Percentiles rank a stretch among this genome's conserved stretches.
These are phyloP conservation scores for Coregonus sp. DNA, from an alignment of 2,797 vertebrate genomes.

Conservation along the genomic window DNA sequence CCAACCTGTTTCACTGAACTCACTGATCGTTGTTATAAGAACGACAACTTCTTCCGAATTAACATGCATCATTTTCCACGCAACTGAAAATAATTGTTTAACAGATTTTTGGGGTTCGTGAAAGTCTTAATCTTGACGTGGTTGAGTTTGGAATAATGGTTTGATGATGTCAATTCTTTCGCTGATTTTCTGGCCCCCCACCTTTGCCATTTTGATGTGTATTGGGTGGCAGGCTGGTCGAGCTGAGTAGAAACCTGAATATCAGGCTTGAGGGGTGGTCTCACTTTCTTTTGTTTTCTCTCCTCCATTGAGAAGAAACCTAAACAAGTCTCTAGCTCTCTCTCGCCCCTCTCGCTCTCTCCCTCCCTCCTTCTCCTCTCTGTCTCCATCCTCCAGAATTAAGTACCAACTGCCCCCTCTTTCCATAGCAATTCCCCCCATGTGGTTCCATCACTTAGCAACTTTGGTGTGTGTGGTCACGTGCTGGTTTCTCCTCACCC, in stretches of 20 bases:
- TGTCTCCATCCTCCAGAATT: background rate
- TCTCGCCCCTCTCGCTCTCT: background rate
- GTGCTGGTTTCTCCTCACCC: slow-evolving; percentile 10
- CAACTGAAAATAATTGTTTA: background rate
- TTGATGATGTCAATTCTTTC: background rate
- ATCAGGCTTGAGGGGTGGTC: slow-evolving; percentile 34
- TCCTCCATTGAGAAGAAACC: too few species aligned
- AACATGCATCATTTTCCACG: background rate
- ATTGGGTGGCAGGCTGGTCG: slow-evolving; percentile 7
- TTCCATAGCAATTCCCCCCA: background rate
- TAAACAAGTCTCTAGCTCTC: too few species aligned
- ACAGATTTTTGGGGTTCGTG: background rate
- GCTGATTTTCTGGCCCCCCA: background rate
- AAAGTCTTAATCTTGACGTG: background rate
- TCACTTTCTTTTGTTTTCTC: slow-evolving; percentile 32
- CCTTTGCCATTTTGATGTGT: slow-evolving; percentile 28
- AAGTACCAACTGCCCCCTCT: slow-evolving; percentile 29
- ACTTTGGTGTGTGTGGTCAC: slow-evolving; percentile 36
- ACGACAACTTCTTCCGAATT: background rate
- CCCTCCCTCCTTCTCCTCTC: background rate
- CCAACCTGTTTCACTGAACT: background rate
- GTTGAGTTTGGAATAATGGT: background rate
- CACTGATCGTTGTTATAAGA: background rate
- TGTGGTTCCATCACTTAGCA: slow-evolving; percentile 56
- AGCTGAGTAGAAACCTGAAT: slow-evolving; percentile 59